Evolutionary conservation across 2,888 invertebrate species (phyloP), one percentile per base, ranked within the genome.

Genomic region (Dynastes hyllus): DNA sequence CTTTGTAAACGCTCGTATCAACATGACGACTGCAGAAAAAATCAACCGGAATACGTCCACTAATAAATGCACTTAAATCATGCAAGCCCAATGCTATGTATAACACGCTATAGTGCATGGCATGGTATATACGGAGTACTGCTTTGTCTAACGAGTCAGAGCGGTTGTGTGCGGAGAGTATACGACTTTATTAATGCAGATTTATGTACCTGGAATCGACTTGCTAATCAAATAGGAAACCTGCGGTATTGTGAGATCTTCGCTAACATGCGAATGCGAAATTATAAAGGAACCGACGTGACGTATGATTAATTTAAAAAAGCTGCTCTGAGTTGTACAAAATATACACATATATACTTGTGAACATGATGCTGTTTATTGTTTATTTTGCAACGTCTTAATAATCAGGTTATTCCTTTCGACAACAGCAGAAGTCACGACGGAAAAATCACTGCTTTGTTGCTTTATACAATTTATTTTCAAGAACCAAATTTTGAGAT

Each of bases 131-230:
- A 50, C 51, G 29, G 8, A 29, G 78, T 50, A 78, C 71, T 67
- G 67, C 77, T 67, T 77, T 78, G 78, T 78, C 78, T 78, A 78
- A 78, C 70, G 45, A 55, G 63, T 61, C 22, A n/a, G 55, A 55
- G 58, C 65, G 76, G 76, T 63, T 45, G 65, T 63, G 45, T 58
- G 53, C 16, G 53, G 53, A 55, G 84, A 86, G 85, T 85, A 84
- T 87, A 88, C 87, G 88, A 86, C 88, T 88, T 88, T 88, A 88
- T 88, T 88, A 88, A 87, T 87, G 86, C 85, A 84, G 87, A 88
- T 88, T 88, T 88, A 88, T 87, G 85, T 84, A 80, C 81, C 77
- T 82, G 86, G 87, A 87, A 87, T 87, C 80, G 78, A 87, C 87
- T 87, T 86, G 87, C 86, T 88, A 88, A 88, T 88, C 88, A 88